These are phyloP conservation scores for Sebastiscus albofasciatus DNA, from an alignment of 2,797 vertebrate species.

Conservation along the genomic window DNA sequence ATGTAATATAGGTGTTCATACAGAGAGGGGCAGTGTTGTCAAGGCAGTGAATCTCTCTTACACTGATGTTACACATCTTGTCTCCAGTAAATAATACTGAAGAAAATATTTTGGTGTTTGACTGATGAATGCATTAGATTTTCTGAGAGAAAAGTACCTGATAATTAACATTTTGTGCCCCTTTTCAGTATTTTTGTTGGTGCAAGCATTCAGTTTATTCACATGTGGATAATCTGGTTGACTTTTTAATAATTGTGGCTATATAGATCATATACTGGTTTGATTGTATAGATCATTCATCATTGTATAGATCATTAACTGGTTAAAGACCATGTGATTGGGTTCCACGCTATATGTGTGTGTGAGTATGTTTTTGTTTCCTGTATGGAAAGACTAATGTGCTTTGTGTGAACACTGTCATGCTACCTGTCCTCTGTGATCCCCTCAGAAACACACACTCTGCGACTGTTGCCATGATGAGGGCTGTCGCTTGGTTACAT, in stretches of 20 bases:
- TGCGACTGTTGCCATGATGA: neutral
- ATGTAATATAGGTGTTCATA: constrained; percentile 29
- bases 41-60: constrained; percentile 5
- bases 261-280: neutral
- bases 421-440: neutral
- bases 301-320: too few relatives aligned
- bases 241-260: neutral
- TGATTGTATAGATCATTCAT: neutral
- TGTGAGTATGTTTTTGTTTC: neutral
- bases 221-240: neutral
- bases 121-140: neutral
- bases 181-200: neutral
- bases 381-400: neutral
- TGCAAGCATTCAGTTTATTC: neutral
- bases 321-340: neutral
- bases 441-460: neutral
- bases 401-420: neutral
- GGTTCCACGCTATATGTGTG: neutral
- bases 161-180: neutral
- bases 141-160: neutral
- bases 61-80: neutral
- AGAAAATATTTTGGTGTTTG: neutral
- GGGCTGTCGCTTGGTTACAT: neutral
- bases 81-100: neutral
- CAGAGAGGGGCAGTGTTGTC: constrained; percentile 70